phyloP scores from a whole-genome alignment of 2,888 invertebrate species.

The Nowickia ferox region DNA sequence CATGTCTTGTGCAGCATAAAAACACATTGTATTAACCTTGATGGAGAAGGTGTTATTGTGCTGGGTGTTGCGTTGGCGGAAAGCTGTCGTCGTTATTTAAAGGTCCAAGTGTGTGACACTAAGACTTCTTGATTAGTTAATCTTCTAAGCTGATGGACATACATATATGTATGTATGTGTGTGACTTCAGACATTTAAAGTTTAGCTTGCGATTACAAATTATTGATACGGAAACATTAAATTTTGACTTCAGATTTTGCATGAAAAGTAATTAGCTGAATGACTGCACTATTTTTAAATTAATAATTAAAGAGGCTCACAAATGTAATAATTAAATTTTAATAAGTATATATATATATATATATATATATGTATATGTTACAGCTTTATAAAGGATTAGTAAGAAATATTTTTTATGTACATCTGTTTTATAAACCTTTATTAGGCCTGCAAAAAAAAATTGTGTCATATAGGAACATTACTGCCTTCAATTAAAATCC shows the following conservation, averaged over 20 bases:
- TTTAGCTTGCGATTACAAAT: neutral
- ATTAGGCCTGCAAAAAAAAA: too few relatives aligned
- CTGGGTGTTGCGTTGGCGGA: constrained; percentile 1
- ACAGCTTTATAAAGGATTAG: too few relatives aligned
- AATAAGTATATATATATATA: too few relatives aligned
- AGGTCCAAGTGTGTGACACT: constrained; percentile 35
- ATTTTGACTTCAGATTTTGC: neutral
- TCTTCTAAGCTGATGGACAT: constrained; percentile 14
- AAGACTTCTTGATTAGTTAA: constrained; percentile 54
- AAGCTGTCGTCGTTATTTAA: constrained; percentile 48
- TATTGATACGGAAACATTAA: constrained; percentile 14
- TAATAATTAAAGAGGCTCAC: too few relatives aligned
- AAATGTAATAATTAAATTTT: too few relatives aligned
- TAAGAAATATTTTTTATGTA: too few relatives aligned
- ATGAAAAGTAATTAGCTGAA: constrained; percentile 14
- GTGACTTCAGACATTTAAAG: constrained; percentile 25
- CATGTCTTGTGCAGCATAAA: constrained; percentile 25
- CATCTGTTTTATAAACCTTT: too few relatives aligned
- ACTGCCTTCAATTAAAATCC: too few relatives aligned
- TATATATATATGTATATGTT: too few relatives aligned
- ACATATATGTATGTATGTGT: neutral
- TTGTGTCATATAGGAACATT: too few relatives aligned
- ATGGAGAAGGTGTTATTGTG: constrained; percentile 30
- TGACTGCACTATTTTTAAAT: neutral
- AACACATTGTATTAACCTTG: constrained; percentile 47